Conservation (phyloP, 2,888 invertebrate genomes). For the Podabrus alpinus region DNA sequence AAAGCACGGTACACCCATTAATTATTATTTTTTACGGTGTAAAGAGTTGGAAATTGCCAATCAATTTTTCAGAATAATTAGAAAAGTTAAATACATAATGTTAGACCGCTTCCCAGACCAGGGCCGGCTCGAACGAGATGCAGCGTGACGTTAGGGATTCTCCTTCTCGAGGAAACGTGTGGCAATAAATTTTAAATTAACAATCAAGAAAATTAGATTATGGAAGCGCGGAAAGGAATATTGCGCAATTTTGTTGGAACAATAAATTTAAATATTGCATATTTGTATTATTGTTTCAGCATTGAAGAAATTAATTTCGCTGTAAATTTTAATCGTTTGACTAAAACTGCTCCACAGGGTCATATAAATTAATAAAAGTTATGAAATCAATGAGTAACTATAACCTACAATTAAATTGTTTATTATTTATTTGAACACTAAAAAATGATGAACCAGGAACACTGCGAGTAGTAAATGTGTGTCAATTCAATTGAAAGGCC, state of each 20-base stretch:
- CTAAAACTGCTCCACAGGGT: constrained; percentile 20
- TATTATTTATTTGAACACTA: constrained; percentile 9
- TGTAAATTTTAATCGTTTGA: constrained; percentile 11
- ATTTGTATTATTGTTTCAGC: constrained; percentile 19
- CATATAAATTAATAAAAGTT: constrained; percentile 28
- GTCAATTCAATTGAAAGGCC: constrained; percentile 27
- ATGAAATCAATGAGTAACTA: constrained; percentile 30
- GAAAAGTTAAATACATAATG: too few relatives aligned
- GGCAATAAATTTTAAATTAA: not conserved
- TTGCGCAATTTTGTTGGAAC: not conserved
- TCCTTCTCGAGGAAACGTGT: not conserved
- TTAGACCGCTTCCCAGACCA: not conserved
- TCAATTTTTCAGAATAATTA: not conserved
- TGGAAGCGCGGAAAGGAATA: not conserved
- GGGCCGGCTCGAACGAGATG: not conserved
- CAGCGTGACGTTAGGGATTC: not conserved
- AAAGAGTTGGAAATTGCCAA: not conserved
- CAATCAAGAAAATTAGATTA: not conserved
- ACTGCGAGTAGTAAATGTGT: constrained; percentile 17
- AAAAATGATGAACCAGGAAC: constrained; percentile 27
- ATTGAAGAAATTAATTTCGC: constrained; percentile 21
- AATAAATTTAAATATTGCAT: not conserved
- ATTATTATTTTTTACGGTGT: not conserved
- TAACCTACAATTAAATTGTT: constrained; percentile 28
- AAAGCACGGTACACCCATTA: not conserved